Evolutionary conservation across 2,797 vertebrate species (phyloP).

Genomic region (Echeneis naucrates): DNA sequence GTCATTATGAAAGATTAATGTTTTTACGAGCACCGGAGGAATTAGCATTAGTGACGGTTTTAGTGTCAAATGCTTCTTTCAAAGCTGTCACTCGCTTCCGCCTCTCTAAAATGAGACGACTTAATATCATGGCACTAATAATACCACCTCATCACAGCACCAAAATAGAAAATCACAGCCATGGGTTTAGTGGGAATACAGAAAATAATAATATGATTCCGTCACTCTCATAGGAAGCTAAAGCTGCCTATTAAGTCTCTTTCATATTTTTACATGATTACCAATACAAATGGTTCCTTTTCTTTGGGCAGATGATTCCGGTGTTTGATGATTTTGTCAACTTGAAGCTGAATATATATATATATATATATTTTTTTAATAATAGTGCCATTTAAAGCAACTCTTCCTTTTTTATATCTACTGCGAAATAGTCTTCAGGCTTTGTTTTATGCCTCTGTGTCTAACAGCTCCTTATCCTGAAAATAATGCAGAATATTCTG

Average conservation of each 20-base stretch:
- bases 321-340: conserved; percentile 12
- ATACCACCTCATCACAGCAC: conserved; percentile 66
- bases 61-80: conserved; percentile 76
- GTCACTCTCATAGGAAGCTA: conserved; percentile 40
- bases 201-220: conserved; percentile 39
- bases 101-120: conserved; percentile 68
- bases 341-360: neutral
- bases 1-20: conserved; percentile 80
- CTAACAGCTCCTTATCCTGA: neutral
- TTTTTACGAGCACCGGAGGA: conserved; percentile 69
- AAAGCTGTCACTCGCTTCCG: conserved; percentile 73
- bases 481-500: conserved; percentile 36
- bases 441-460: neutral
- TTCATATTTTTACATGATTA: conserved; percentile 53
- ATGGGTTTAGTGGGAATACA: conserved; percentile 46
- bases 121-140: conserved; percentile 74
- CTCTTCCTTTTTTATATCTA: conserved; percentile 3
- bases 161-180: conserved; percentile 66
- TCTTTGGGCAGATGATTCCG: conserved; percentile 12
- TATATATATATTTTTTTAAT: too few species aligned
- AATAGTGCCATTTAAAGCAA: neutral
- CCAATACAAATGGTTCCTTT: conserved; percentile 4
- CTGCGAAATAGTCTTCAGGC: neutral
- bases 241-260: conserved; percentile 40
- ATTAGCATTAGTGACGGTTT: conserved; percentile 81